Base-by-base conservation (phyloP, 2,888 invertebrate genomes). In the Temnothorax rugatulus region DNA sequence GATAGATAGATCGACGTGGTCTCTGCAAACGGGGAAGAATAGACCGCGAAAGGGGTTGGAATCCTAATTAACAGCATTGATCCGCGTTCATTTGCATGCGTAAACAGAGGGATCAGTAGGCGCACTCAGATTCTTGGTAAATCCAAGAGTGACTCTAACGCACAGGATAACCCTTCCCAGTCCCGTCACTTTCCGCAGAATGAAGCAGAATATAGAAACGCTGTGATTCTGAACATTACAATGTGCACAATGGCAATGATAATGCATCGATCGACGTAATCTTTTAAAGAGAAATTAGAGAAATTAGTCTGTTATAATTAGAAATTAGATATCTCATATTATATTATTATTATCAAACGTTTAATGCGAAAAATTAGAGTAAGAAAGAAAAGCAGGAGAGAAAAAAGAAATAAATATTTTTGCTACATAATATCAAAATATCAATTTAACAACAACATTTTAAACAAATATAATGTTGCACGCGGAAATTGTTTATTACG, bases 11-110 rank as follows among this genome's bases (percentile, higher is more conserved):
- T 68, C 54, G 69, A 82, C 83, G 69, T 77, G 71, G 71, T 83
- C 82, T 83, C 86, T 75, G 84, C 69, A 76, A 73, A 83, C 75
- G 87, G 68, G 75, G 83, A 82, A 75, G 86, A 87, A 82, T 81
- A 69, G 85, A 75, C 74, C 75, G 68, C 73, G 52, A 81, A 82
- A 84, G 87, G 86, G 88, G 66, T 66, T 79, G 74, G 91, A 92
- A 92, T 92, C 90, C 91, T 92, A 92, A 92, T 92, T 92, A 92
- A 89, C 91, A 86, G 88, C 89, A 92, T 92, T 91, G 92, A 91
- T 92, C 90, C 90, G 68, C 81, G 69, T 89, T 90, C 90, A 89
- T 92, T 91, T 92, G 90, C 92, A 92, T 92, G 90, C 87, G 91
- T 91, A 92, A 92, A 91, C 91, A 91, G 90, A 91, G 87, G 88